Conservation (phyloP, 1,140 invertebrate genomes). For the Saccostrea echinata region DNA sequence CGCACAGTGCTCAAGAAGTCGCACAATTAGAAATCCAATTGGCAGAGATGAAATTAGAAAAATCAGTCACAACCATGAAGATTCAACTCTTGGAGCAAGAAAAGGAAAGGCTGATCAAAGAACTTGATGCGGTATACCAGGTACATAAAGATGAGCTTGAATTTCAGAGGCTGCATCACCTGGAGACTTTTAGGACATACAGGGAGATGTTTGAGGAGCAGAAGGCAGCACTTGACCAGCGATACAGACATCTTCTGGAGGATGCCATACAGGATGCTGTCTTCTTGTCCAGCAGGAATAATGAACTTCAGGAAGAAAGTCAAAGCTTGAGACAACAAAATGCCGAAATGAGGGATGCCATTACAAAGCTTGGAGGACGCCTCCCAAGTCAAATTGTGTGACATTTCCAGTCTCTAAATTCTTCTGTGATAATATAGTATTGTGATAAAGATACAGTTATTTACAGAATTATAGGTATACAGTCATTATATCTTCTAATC, state of each 20-base stretch:
- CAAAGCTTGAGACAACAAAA: conserved; percentile 67
- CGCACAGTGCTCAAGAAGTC: conserved; percentile 70
- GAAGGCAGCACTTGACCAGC: conserved; percentile 75
- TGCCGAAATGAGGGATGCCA: conserved; percentile 72
- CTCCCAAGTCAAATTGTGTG: conserved; percentile 56
- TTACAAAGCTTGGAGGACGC: conserved; percentile 71
- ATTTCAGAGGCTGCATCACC: conserved; percentile 76
- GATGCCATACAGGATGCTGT: conserved; percentile 77
- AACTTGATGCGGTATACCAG: conserved; percentile 73
- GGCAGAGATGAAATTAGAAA: conserved; percentile 73
- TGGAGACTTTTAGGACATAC: conserved; percentile 77
- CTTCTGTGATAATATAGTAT: not conserved
- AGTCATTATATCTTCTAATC: not conserved
- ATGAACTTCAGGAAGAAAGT: conserved; percentile 72
- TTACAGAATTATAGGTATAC: not conserved
- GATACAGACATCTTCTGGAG: conserved; percentile 74
- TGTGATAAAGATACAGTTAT: not conserved
- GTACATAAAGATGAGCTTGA: conserved; percentile 76
- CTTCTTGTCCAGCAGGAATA: conserved; percentile 74
- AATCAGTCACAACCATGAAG: conserved; percentile 72
- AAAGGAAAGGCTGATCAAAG: conserved; percentile 66
- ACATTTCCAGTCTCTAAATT: not conserved
- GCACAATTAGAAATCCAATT: conserved; percentile 70
- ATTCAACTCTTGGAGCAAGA: conserved; percentile 73
- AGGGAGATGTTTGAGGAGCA: conserved; percentile 78